Conservation (phyloP, 2,113 vertebrate species). For the Paradoxurus hermaphroditus region DNA sequence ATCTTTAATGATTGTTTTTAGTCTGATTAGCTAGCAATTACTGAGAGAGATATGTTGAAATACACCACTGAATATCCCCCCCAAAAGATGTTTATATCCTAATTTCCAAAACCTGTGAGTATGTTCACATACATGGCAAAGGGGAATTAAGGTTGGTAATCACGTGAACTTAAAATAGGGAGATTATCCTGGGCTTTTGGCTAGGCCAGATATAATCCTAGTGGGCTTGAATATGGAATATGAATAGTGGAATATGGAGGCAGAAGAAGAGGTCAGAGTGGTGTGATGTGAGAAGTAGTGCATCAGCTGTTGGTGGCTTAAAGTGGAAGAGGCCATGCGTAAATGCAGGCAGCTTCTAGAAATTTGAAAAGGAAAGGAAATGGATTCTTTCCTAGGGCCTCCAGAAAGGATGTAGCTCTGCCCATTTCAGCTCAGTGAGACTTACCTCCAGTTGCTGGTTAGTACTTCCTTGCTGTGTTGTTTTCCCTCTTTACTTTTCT, state of each 20-base stretch:
- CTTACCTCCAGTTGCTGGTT: background rate
- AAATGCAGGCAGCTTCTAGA: background rate
- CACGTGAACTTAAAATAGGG: background rate
- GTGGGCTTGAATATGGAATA: background rate
- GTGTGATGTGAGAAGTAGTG: background rate
- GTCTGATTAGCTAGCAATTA: background rate
- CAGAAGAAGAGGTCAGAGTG: background rate
- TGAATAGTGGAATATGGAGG: background rate
- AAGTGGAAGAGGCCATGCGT: background rate
- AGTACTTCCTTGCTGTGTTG: background rate
- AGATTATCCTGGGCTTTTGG: background rate
- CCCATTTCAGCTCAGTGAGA: rapidly evolving
- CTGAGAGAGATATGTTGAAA: background rate
- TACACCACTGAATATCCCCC: background rate
- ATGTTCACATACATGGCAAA: background rate
- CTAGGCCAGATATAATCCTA: background rate
- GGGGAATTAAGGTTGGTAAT: background rate
- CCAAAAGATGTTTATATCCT: background rate
- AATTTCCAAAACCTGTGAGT: background rate
- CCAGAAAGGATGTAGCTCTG: background rate
- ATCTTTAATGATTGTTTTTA: conserved; percentile 12
- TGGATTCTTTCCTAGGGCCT: too few relatives aligned
- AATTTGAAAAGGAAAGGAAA: background rate
- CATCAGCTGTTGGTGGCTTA: background rate
- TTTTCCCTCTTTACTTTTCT: background rate